phyloP scores from a whole-genome alignment of 1,140 invertebrate genomes.

The Aradophagus sp. region DNA sequence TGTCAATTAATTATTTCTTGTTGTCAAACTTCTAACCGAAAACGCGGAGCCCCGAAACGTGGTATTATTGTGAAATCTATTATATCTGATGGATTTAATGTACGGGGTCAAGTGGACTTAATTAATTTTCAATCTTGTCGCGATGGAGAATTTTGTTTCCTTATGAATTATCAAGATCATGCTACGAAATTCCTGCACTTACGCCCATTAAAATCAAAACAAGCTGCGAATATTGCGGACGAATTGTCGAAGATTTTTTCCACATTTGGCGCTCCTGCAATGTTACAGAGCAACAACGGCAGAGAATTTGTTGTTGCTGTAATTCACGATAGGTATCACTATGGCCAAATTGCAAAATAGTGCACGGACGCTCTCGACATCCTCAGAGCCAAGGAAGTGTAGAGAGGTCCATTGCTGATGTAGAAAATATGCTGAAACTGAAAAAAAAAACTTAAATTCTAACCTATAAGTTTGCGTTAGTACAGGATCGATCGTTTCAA shows the following conservation, averaged over 20 bases:
- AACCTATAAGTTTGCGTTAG: too few relatives aligned
- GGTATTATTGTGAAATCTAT: constrained; percentile 13
- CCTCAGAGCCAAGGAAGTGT: too few relatives aligned
- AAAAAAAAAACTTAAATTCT: too few relatives aligned
- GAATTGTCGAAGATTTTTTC: constrained; percentile 68
- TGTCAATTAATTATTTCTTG: constrained; percentile 5
- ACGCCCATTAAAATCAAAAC: constrained; percentile 65
- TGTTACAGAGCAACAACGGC: constrained; percentile 65
- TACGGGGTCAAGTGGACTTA: constrained; percentile 13
- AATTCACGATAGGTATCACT: constrained; percentile 23
- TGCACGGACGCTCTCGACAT: constrained; percentile 47
- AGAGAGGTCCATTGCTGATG: constrained; percentile 44
- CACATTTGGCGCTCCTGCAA: constrained; percentile 64
- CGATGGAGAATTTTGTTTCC: constrained; percentile 62
- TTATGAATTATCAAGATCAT: constrained; percentile 72
- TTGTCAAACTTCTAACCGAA: constrained; percentile 11
- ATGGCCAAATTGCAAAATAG: constrained; percentile 47
- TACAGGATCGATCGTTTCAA: too few relatives aligned
- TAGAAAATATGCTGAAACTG: constrained; percentile 37
- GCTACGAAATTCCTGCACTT: constrained; percentile 71
- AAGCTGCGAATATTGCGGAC: constrained; percentile 64
- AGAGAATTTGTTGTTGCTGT: constrained; percentile 36
- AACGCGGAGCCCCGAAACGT: constrained; percentile 4
- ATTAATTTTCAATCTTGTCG: constrained; percentile 53
- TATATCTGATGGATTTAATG: constrained; percentile 18